Evolutionary conservation across 2,113 vertebrate genomes (phyloP).

Genomic region (Acrocephalus kingi): DNA sequence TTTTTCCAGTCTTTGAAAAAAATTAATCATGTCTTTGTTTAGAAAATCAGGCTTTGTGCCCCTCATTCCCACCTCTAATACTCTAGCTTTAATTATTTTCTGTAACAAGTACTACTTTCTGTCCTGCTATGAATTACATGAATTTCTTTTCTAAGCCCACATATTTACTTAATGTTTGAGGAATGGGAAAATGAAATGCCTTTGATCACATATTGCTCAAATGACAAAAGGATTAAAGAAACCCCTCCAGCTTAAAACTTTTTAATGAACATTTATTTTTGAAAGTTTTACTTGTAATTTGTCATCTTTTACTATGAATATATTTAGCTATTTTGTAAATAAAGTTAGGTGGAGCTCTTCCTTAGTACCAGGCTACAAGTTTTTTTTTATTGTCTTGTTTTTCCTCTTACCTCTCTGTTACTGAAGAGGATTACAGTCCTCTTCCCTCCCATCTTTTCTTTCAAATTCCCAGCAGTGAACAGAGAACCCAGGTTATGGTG

Average conservation of each 20-base stretch:
- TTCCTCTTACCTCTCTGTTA: background rate
- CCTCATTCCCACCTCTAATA: slow-evolving; percentile 35
- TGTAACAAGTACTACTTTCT: slow-evolving; percentile 49
- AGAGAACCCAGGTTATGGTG: background rate
- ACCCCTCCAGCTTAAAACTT: slow-evolving; percentile 27
- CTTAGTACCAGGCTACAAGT: background rate
- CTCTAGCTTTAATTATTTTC: slow-evolving; percentile 62
- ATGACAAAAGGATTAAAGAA: slow-evolving; percentile 63
- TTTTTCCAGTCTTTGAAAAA: slow-evolving; percentile 26
- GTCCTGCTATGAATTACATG: slow-evolving; percentile 51
- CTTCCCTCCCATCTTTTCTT: background rate
- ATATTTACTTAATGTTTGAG: slow-evolving; percentile 41
- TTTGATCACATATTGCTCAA: slow-evolving; percentile 64
- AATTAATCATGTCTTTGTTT: slow-evolving; percentile 62
- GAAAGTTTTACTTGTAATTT: slow-evolving; percentile 56
- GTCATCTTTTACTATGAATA: slow-evolving; percentile 38
- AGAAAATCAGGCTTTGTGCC: slow-evolving; percentile 40
- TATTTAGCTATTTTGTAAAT: slow-evolving; percentile 59
- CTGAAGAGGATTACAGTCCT: background rate
- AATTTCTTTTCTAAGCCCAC: slow-evolving; percentile 29
- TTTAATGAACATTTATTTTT: slow-evolving; percentile 56
- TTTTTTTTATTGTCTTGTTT: slow-evolving; percentile 8
- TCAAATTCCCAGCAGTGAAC: background rate
- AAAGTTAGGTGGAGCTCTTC: slow-evolving; percentile 23
- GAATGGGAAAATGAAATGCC: slow-evolving; percentile 10